These are phyloP conservation scores for Cheilosia pagana DNA, from an alignment of 2,888 invertebrate species.

Conservation along the genomic window DNA sequence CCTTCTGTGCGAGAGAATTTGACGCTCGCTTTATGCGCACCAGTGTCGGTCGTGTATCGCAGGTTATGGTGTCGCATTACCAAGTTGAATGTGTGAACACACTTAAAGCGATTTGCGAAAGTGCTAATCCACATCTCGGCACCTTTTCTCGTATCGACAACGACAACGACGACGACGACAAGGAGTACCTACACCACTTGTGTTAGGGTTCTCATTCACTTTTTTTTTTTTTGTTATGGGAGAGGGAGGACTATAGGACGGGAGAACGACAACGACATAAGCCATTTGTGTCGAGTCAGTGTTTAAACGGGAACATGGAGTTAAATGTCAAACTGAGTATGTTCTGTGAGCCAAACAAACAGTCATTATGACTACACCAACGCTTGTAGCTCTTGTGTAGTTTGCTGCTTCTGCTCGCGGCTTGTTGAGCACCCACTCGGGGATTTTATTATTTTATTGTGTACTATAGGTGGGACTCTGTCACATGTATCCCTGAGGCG, in stretches of 20 bases:
- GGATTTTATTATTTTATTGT: constrained; percentile 74
- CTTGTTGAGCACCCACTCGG: constrained; percentile 74
- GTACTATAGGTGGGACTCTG: constrained; percentile 11
- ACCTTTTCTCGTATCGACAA: constrained; percentile 51
- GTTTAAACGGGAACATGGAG: constrained; percentile 71
- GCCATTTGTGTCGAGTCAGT: constrained; percentile 71
- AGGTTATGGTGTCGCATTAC: constrained; percentile 69
- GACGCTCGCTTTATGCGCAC: constrained; percentile 21
- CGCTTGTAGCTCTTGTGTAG: constrained; percentile 47
- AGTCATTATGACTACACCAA: constrained; percentile 69
- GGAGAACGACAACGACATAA: constrained; percentile 34
- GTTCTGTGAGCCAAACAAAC: constrained; percentile 57
- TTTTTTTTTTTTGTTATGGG: not conserved
- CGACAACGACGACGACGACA: constrained; percentile 9
- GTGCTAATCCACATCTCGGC: constrained; percentile 74
- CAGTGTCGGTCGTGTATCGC: constrained; percentile 18
- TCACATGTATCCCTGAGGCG: constrained; percentile 44
- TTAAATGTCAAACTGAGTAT: constrained; percentile 72
- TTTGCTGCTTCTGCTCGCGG: constrained; percentile 62
- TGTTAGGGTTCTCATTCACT: not conserved
- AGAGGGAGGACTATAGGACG: not conserved
- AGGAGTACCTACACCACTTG: constrained; percentile 44
- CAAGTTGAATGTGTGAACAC: constrained; percentile 72
- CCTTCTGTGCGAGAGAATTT: constrained; percentile 36
- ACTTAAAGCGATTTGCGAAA: constrained; percentile 74